Evolutionary conservation across 2,888 invertebrate species (phyloP).

Genomic region (Tridacna gigas): DNA sequence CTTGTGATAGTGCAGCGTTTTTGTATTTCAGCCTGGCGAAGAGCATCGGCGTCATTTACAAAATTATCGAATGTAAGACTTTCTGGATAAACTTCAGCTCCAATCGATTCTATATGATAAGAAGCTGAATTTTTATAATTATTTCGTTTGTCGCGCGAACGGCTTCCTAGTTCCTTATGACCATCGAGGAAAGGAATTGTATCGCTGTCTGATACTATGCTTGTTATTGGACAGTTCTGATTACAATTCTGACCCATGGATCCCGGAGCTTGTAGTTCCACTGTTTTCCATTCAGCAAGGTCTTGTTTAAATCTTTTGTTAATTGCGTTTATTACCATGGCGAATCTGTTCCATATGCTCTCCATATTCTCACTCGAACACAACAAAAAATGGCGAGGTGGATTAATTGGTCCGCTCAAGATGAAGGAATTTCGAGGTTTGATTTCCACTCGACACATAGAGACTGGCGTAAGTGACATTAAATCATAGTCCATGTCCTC

Average conservation of each 20-base stretch:
- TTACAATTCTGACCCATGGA: not conserved
- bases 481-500: not conserved
- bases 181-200: not conserved
- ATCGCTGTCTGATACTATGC: not conserved
- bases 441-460: conserved; percentile 9
- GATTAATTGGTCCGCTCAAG: not conserved
- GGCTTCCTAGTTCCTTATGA: not conserved
- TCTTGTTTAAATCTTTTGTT: no score
- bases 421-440: not conserved
- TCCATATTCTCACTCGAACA: conserved; percentile 15
- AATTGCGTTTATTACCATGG: not conserved
- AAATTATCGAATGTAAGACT: not conserved
- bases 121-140: no score
- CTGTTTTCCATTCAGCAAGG: not conserved
- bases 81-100: not conserved
- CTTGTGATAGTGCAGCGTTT: no score
- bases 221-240: not conserved
- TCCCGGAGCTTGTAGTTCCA: not conserved
- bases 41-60: not conserved
- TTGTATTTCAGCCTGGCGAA: no score
- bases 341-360: not conserved
- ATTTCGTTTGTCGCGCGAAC: not conserved
- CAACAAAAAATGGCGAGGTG: not conserved
- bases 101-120: no score
- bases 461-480: not conserved